Base-by-base conservation (phyloP, 1,140 invertebrate species). In the Drosophila biarmipes region DNA sequence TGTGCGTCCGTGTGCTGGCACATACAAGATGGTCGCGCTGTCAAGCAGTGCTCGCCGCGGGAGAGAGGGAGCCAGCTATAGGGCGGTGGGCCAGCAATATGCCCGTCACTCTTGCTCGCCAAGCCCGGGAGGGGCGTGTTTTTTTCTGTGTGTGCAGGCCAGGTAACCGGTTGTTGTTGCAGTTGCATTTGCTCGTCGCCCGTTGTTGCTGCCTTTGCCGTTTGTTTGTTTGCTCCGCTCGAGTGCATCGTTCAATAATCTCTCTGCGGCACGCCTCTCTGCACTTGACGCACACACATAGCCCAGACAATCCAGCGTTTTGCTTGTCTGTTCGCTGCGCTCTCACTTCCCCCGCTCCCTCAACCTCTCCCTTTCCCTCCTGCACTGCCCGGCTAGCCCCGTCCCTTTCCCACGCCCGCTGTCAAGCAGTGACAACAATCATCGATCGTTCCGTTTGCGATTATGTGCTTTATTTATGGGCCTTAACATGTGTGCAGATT, bases 391-490 rank as follows among this genome's bases (percentile, higher is more conserved):
- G n/a, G 7, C 37, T 45, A 48, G 29, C 24, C 24, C 38, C 48
- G 4, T 68, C 46, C 35, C 34, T 51, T 35, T 24, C 57, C 73
- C 73, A 69, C 63, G 73, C 67, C 69, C 78, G 80, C 90, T 91
- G 90, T 91, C 90, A 91, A 90, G 77, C 85, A 91, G 89, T 91
- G 90, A 91, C 90, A 91, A 91, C 90, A 91, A 91, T 91, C 90
- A 91, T 91, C 90, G 90, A 91, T 91, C 90, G 90, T 91, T 91
- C 86, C 90, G 90, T 90, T 91, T 91, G 90, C 86, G 90, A 91
- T 91, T 91, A 91, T 91, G 90, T 90, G 90, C 90, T 90, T 91
- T 91, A 91, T 91, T 91, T 91, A 91, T 91, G 90, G 90, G 80
- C 82, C 84, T 91, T 90, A 91, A 91, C 90, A 91, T 91, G 90